Percentiles rank a stretch among this genome's conserved stretches.
These are phyloP conservation scores for Pseudococcus jackbeardsleyi DNA, from an alignment of 2,888 invertebrate genomes.

Conservation along the genomic window DNA sequence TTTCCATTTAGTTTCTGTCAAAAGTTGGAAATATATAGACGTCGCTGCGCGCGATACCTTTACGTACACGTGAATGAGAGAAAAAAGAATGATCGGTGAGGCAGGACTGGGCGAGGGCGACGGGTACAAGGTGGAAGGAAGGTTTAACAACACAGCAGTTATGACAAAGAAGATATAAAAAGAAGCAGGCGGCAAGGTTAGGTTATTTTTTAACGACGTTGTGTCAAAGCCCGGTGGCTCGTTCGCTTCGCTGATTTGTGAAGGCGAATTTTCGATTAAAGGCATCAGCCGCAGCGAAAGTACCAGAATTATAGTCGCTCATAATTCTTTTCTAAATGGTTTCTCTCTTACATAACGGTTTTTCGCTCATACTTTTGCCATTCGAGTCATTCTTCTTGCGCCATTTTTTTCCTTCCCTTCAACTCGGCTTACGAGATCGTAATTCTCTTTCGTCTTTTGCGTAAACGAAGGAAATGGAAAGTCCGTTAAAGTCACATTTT, in stretches of 20 bases:
- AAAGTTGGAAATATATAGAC: slow-evolving; percentile 65
- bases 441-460: slow-evolving; percentile 57
- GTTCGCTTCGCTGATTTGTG: slow-evolving; percentile 66
- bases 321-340: slow-evolving; percentile 66
- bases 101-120: not conserved
- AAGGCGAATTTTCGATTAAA: slow-evolving; percentile 67
- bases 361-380: slow-evolving; percentile 65
- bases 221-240: slow-evolving; percentile 65
- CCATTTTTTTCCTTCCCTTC: slow-evolving; percentile 56
- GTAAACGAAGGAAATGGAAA: slow-evolving; percentile 50
- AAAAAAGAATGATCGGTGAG: slow-evolving; percentile 58
- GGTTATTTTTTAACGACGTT: slow-evolving; percentile 65
- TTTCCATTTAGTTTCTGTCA: slow-evolving; percentile 64
- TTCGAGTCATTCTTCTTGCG: slow-evolving; percentile 61
- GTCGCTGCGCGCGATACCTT: slow-evolving; percentile 59
- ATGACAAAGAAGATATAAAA: slow-evolving; percentile 65
- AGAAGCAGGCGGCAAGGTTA: slow-evolving; percentile 65
- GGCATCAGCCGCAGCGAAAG: slow-evolving; percentile 66
- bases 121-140: not conserved
- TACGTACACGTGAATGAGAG: slow-evolving; percentile 53
- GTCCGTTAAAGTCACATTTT: slow-evolving; percentile 61
- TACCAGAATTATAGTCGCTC: slow-evolving; percentile 64
- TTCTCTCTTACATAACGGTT: slow-evolving; percentile 65
- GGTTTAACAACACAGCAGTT: slow-evolving; percentile 49
- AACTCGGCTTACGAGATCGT: slow-evolving; percentile 55